phyloP scores from a whole-genome alignment of 1,140 invertebrate genomes.

The Temnothorax nylanderi region DNA sequence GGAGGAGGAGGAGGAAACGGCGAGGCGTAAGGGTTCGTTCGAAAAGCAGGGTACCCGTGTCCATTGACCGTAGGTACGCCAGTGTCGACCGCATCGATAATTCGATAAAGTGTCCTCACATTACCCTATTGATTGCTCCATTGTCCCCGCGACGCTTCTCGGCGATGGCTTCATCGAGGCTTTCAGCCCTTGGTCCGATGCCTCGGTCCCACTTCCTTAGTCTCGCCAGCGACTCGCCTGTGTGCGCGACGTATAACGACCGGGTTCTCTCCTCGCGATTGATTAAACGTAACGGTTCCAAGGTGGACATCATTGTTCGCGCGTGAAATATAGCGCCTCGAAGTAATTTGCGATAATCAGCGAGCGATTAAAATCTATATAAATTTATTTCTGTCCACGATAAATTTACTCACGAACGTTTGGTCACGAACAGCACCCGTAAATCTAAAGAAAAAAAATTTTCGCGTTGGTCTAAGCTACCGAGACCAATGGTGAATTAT shows the following conservation, averaged over 20 bases:
- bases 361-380: neutral
- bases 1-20: neutral
- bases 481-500: neutral
- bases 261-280: conserved; percentile 40
- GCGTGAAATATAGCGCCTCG: conserved; percentile 21
- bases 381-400: neutral
- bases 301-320: conserved; percentile 47
- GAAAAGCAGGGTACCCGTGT: conserved; percentile 78
- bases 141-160: conserved; percentile 80
- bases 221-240: conserved; percentile 74
- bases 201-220: conserved; percentile 68
- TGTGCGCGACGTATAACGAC: conserved; percentile 67
- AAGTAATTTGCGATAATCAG: neutral
- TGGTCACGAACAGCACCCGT: neutral
- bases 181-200: conserved; percentile 76
- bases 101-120: conserved; percentile 85
- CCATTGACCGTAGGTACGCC: conserved; percentile 78
- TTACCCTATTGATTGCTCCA: conserved; percentile 86
- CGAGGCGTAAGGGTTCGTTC: conserved; percentile 66
- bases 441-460: neutral
- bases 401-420: neutral
- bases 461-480: neutral
- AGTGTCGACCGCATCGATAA: conserved; percentile 83
- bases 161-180: conserved; percentile 72
- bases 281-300: conserved; percentile 42